phyloP scores from a whole-genome alignment of 2,888 invertebrate genomes.

The Lasioglossum lativentre region DNA sequence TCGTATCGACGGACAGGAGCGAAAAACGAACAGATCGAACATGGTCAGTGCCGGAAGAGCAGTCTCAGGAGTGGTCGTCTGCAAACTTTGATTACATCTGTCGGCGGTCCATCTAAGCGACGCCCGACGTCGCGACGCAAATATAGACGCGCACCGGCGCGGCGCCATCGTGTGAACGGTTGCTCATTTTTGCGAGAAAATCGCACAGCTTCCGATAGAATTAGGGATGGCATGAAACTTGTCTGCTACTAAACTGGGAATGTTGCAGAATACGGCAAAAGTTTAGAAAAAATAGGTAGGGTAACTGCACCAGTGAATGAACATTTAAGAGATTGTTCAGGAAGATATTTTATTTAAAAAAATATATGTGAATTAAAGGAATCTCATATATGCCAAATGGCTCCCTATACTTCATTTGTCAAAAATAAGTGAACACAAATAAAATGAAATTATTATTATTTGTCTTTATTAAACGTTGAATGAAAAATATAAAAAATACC shows the following conservation, averaged over 20 bases:
- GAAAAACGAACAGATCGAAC: conserved; percentile 70
- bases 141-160: conserved; percentile 62
- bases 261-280: neutral
- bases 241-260: neutral
- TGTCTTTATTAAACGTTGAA: too few relatives aligned
- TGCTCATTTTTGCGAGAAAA: neutral
- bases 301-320: too few relatives aligned
- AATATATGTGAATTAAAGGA: too few relatives aligned
- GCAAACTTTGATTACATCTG: conserved; percentile 82
- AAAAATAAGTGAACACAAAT: too few relatives aligned
- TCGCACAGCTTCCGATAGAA: neutral
- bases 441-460: too few relatives aligned
- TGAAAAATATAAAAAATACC: too few relatives aligned
- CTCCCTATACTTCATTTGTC: too few relatives aligned
- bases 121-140: conserved; percentile 38
- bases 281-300: too few relatives aligned
- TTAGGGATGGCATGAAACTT: neutral
- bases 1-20: conserved; percentile 27
- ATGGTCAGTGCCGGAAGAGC: conserved; percentile 61
- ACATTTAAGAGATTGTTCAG: too few relatives aligned
- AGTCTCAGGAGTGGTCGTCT: conserved; percentile 76
- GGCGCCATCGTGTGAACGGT: conserved; percentile 20
- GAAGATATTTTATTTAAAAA: too few relatives aligned
- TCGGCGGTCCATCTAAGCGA: conserved; percentile 64
- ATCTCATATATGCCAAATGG: too few relatives aligned